These are phyloP conservation scores for Phorcus lineatus DNA, from an alignment of 2,888 invertebrate genomes.

Conservation along the genomic window DNA sequence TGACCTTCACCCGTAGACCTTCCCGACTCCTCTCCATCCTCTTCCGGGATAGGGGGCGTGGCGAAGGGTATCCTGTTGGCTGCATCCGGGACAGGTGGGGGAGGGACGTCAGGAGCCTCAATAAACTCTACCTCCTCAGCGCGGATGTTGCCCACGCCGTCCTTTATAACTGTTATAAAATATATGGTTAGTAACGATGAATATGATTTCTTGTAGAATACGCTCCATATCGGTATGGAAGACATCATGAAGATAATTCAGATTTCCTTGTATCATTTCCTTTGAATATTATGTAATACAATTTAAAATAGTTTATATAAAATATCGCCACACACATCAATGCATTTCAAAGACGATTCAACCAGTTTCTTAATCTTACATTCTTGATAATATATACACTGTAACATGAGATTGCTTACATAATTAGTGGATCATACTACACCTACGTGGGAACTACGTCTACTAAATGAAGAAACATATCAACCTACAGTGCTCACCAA, in stretches of 20 bases:
- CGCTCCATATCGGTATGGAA: too few relatives aligned
- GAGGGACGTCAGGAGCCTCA: conserved; percentile 55
- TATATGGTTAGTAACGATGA: not conserved
- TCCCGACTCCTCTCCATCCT: conserved; percentile 51
- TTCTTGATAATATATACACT: too few relatives aligned
- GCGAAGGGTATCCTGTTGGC: conserved; percentile 65
- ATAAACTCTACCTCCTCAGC: conserved; percentile 64
- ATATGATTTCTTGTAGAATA: too few relatives aligned
- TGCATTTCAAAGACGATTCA: too few relatives aligned
- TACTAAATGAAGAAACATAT: too few relatives aligned
- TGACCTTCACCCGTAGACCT: not conserved
- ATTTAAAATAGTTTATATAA: too few relatives aligned
- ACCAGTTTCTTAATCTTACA: too few relatives aligned
- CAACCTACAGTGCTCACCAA: conserved; percentile 50
- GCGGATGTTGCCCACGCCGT: not conserved
- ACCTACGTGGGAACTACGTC: conserved; percentile 9
- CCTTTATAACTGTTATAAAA: not conserved
- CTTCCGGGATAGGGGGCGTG: conserved; percentile 60
- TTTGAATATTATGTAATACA: too few relatives aligned
- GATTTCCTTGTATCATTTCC: too few relatives aligned
- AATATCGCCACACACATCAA: too few relatives aligned
- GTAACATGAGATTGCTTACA: too few relatives aligned
- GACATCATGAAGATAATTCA: too few relatives aligned
- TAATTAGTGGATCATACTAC: not conserved
- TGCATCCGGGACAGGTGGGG: conserved; percentile 64